Percentiles rank a stretch among this genome's conserved stretches.
phyloP scores from a whole-genome alignment of 2,888 invertebrate genomes.

The Lasioglossum villosulum region DNA sequence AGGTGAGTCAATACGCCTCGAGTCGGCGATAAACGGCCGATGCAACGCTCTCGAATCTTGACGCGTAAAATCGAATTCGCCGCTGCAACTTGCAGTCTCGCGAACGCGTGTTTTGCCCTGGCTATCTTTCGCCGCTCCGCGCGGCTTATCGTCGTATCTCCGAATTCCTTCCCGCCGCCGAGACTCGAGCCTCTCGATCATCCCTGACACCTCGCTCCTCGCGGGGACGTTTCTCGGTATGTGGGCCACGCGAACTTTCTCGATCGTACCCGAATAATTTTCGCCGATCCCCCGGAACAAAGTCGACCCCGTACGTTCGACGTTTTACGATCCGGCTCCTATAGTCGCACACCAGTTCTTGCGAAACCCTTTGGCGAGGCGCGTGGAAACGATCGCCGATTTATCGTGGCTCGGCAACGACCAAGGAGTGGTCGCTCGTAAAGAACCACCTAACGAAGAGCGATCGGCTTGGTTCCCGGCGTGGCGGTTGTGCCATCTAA shows the following conservation, averaged over 20 bases:
- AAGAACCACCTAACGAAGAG: constrained; percentile 32
- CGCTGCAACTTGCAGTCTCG: background rate
- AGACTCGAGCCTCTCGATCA: constrained; percentile 10
- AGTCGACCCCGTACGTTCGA: background rate
- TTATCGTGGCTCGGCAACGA: background rate
- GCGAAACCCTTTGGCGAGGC: constrained; percentile 1
- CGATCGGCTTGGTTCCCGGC: constrained; percentile 16
- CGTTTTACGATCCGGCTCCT: background rate
- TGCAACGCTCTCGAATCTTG: constrained; percentile 37
- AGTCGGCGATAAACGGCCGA: constrained; percentile 48
- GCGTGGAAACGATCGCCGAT: constrained; percentile 9
- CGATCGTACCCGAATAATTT: background rate
- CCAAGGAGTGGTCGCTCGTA: constrained; percentile 41
- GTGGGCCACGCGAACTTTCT: constrained; percentile 9
- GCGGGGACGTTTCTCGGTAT: background rate
- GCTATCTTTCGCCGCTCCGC: constrained; percentile 14
- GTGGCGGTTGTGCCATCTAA: constrained; percentile 12
- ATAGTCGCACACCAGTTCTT: background rate
- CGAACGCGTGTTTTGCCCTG: constrained; percentile 33
- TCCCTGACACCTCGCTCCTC: background rate
- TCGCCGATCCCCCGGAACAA: background rate
- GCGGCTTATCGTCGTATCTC: constrained; percentile 12
- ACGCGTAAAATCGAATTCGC: constrained; percentile 45
- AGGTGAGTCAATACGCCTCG: constrained; percentile 62
- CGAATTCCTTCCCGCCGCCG: constrained; percentile 8